Percentiles rank a stretch among this genome's conserved stretches.
Evolutionary conservation across 2,797 vertebrate genomes (phyloP).

Genomic region (Luscinia megarhynchos): DNA sequence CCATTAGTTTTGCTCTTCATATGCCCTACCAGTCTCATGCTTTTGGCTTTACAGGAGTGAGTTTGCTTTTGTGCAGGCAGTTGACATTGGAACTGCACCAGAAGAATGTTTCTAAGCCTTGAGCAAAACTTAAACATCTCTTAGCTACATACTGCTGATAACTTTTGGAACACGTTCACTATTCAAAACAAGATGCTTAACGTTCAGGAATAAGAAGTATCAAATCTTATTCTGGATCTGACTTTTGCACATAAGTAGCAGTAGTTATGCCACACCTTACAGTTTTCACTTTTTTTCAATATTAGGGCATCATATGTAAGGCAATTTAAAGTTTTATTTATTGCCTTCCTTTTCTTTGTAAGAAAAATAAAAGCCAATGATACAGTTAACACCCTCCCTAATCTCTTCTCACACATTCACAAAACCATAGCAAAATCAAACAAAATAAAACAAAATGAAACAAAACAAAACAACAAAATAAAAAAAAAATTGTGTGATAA

Average conservation of each 20-base stretch:
- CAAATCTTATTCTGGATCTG: neutral
- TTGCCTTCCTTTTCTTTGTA: neutral
- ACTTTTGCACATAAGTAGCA: neutral
- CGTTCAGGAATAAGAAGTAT: neutral
- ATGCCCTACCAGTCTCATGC: accelerated
- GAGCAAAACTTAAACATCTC: neutral
- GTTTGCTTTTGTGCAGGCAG: neutral
- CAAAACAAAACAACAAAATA: neutral
- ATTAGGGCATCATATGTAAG: neutral
- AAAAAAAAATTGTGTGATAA: neutral
- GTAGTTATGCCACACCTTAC: neutral
- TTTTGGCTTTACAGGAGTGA: neutral
- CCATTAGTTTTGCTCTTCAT: neutral
- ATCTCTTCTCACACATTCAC: neutral
- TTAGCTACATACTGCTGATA: neutral
- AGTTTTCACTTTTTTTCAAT: neutral
- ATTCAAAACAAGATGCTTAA: neutral
- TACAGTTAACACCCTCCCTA: neutral
- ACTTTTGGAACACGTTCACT: neutral
- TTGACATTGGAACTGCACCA: neutral
- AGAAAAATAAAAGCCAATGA: neutral
- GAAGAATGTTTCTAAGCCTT: neutral
- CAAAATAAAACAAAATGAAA: neutral
- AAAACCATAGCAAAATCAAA: neutral
- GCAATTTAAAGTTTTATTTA: neutral